Evolutionary conservation across 1,140 invertebrate genomes (phyloP), one percentile per base, ranked within the genome.

Genomic region (Trichomalopsis sarcophagae): DNA sequence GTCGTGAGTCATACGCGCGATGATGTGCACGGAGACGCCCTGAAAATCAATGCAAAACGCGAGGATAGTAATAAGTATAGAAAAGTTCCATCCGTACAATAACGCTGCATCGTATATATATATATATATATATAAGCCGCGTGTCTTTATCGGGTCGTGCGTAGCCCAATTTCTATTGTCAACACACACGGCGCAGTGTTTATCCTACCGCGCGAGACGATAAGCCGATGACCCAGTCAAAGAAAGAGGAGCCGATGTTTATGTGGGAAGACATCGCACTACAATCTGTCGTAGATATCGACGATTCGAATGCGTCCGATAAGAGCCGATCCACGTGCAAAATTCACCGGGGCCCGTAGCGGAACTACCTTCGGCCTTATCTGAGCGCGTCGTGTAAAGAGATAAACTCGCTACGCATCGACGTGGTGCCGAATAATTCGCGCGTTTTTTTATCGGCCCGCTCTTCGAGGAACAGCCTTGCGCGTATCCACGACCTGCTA

Each of bases 41-140:
- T 62, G 21, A 62, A 62, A 62, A 62, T 62, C 55, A 62, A 62
- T 62, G 55, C 55, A 62, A 62, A n/a, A 62, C n/a, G n/a, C n/a
- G n/a, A n/a, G n/a, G n/a, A n/a, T n/a, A n/a, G n/a, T n/a, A n/a
- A n/a, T n/a, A n/a, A n/a, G n/a, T n/a, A n/a, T n/a, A n/a, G n/a
- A 62, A 62, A 62, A 62, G 4, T 62, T 62, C 55, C 55, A 62
- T 21, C 27, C 1, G 27, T 1, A 27, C 1, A 27, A 27, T 27
- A 27, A 27, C 27, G 27, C 27, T 27, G 27, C 27, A 27, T 27
- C 27, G 27, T 55, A 21, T n/a, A n/a, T n/a, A n/a, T n/a, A n/a
- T n/a, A n/a, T n/a, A n/a, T n/a, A n/a, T n/a, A n/a, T n/a, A n/a
- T n/a, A n/a, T 36, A 36, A 36, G 4, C 2, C 17, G 14, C 55